phyloP scores from a whole-genome alignment of 2,113 vertebrate genomes.

The Lontra canadensis region DNA sequence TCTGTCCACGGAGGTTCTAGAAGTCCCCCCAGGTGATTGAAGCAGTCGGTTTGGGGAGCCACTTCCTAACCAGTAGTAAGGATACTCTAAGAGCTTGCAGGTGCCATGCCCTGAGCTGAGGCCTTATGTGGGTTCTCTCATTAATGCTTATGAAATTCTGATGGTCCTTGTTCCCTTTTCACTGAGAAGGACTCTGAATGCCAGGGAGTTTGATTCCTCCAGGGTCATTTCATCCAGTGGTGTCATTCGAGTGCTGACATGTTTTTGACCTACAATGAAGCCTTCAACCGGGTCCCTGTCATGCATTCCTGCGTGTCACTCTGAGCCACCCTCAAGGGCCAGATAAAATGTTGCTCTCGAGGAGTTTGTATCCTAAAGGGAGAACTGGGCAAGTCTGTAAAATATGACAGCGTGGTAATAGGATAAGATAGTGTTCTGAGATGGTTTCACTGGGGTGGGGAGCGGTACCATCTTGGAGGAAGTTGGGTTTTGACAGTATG shows the following conservation, averaged over 20 bases:
- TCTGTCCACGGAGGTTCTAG: neutral
- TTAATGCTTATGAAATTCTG: neutral
- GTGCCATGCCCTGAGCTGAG: neutral
- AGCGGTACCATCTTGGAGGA: neutral
- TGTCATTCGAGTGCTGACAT: neutral
- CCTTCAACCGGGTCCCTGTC: neutral
- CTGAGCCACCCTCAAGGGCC: neutral
- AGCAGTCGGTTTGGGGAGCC: neutral
- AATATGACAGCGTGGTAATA: neutral
- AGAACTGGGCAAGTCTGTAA: neutral
- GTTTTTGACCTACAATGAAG: neutral
- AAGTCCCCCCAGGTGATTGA: neutral
- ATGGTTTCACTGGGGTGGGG: neutral
- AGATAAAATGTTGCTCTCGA: neutral
- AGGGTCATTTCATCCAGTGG: neutral
- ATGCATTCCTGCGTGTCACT: neutral
- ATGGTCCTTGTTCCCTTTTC: neutral
- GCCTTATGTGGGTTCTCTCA: neutral
- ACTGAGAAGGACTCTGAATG: neutral
- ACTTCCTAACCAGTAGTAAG: neutral
- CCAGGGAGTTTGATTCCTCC: neutral
- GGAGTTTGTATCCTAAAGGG: neutral
- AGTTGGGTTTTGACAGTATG: neutral
- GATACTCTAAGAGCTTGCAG: neutral
- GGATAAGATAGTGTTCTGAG: neutral